Conservation (phyloP, 2,888 invertebrate genomes). For the Eulithis prunata region DNA sequence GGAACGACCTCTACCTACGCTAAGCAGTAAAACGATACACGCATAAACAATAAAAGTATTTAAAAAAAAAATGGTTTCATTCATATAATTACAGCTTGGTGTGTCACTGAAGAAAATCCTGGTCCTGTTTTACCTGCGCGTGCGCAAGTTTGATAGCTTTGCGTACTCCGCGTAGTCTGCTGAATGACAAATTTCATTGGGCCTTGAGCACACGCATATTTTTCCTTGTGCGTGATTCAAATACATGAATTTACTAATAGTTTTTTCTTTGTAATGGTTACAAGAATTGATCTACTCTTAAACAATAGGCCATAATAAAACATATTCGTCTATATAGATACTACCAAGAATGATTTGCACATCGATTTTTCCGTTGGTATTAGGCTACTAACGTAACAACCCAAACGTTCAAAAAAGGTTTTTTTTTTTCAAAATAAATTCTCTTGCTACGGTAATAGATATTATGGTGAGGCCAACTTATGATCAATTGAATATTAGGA, state of each 20-base stretch:
- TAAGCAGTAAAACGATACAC: slow-evolving; percentile 8
- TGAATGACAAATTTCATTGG: slow-evolving; percentile 82
- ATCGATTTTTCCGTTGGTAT: slow-evolving; percentile 5
- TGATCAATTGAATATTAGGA: too few species aligned
- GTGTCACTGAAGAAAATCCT: slow-evolving; percentile 74
- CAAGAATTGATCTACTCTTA: slow-evolving; percentile 21
- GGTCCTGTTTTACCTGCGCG: slow-evolving; percentile 63
- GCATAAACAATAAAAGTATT: not conserved
- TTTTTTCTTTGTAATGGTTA: slow-evolving; percentile 41
- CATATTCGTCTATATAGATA: slow-evolving; percentile 10
- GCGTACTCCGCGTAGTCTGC: slow-evolving; percentile 50
- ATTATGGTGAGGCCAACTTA: too few species aligned
- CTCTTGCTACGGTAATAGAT: too few species aligned
- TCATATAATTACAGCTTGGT: slow-evolving; percentile 46
- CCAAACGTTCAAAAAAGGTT: too few species aligned
- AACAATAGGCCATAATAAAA: slow-evolving; percentile 31
- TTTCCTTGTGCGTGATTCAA: slow-evolving; percentile 80
- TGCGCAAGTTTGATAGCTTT: slow-evolving; percentile 48
- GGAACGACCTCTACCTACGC: slow-evolving; percentile 33
- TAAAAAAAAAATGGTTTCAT: too few species aligned
- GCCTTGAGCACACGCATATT: slow-evolving; percentile 71
- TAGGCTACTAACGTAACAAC: not conserved
- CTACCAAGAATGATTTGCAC: slow-evolving; percentile 19
- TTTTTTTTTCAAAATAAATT: too few species aligned
- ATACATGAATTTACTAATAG: slow-evolving; percentile 53